Conservation (phyloP, 2,888 invertebrate species). For the Abrostola triplasia region DNA sequence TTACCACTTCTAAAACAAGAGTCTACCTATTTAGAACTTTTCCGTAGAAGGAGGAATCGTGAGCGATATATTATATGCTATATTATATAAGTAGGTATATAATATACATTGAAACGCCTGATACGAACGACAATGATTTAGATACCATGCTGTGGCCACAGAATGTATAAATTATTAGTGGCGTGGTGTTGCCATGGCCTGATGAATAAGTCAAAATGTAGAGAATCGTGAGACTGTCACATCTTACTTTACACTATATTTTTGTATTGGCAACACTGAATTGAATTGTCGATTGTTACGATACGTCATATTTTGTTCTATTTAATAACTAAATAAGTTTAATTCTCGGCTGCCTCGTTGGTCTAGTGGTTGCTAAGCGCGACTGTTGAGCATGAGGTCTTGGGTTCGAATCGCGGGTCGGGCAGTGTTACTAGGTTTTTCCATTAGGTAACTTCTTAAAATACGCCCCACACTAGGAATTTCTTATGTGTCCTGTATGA, state of each 20-base stretch:
- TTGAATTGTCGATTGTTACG: not conserved
- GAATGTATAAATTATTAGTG: slow-evolving; percentile 51
- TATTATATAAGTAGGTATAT: not conserved
- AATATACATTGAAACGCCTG: too few relatives aligned
- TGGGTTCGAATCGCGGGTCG: too few relatives aligned
- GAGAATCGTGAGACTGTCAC: slow-evolving; percentile 10
- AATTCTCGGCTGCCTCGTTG: too few relatives aligned
- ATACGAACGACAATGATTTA: slow-evolving; percentile 35
- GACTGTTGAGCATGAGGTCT: too few relatives aligned
- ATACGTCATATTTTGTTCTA: too few relatives aligned
- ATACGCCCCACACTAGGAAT: too few relatives aligned
- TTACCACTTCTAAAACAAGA: not conserved
- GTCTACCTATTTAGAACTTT: not conserved
- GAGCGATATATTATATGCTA: not conserved
- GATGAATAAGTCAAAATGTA: slow-evolving; percentile 43
- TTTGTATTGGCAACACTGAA: slow-evolving; percentile 8
- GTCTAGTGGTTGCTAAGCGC: too few relatives aligned
- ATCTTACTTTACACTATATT: slow-evolving; percentile 23
- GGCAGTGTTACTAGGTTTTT: too few relatives aligned
- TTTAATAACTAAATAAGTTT: too few relatives aligned
- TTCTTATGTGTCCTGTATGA: too few relatives aligned
- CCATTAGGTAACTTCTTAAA: too few relatives aligned
- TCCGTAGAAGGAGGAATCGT: not conserved
- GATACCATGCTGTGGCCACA: slow-evolving; percentile 20
- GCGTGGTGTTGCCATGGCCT: slow-evolving; percentile 15